These are phyloP conservation scores for Saccopteryx leptura DNA, from an alignment of 2,113 vertebrate genomes.

Conservation along the genomic window DNA sequence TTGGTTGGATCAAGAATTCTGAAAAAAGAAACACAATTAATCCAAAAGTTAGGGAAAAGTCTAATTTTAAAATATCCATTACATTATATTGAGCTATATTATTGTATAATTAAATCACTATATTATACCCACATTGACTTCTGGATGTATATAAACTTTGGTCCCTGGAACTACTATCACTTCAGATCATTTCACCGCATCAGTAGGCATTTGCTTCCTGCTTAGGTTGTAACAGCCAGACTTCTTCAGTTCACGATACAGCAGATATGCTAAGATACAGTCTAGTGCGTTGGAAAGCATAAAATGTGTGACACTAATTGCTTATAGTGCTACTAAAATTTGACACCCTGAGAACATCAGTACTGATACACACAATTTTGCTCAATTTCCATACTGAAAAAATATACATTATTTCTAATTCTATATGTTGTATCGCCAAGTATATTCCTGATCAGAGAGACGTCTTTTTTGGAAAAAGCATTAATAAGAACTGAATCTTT, in stretches of 20 bases:
- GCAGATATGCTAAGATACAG: not conserved
- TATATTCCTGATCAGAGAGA: not conserved
- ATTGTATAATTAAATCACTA: not conserved
- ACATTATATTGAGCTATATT: not conserved
- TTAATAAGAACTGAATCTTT: not conserved
- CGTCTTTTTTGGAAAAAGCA: not conserved
- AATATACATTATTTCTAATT: not conserved
- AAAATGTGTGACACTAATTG: not conserved
- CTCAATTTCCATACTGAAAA: slow-evolving; percentile 14
- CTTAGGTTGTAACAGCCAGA: not conserved
- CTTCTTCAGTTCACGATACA: not conserved
- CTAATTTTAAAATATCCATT: not conserved
- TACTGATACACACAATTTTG: not conserved
- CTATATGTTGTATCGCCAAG: not conserved
- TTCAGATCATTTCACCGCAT: not conserved
- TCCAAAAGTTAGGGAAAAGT: not conserved
- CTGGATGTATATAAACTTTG: not conserved
- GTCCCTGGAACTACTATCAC: not conserved
- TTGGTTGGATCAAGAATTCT: not conserved
- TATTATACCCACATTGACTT: not conserved
- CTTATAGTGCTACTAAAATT: not conserved
- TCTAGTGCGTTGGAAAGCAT: not conserved
- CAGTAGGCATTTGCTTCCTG: not conserved
- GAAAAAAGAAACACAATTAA: not conserved
- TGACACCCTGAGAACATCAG: not conserved